These are phyloP conservation scores for Drosophila birchii DNA, from an alignment of 2,888 invertebrate genomes.

Conservation along the genomic window DNA sequence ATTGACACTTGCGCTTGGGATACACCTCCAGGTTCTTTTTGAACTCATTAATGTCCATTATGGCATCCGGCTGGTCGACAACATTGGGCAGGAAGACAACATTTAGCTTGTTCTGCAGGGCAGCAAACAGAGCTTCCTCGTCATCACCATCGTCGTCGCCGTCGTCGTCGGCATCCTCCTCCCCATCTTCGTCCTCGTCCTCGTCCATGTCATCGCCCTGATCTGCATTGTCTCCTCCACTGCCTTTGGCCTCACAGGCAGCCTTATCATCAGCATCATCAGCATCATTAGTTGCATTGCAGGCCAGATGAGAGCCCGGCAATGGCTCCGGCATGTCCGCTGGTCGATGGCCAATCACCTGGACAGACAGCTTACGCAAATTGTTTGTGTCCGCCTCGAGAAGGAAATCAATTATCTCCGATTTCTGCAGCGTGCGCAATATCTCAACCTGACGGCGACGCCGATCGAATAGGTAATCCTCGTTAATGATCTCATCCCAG, in stretches of 20 bases:
- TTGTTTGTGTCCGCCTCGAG: conserved; percentile 79
- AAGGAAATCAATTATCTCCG: conserved; percentile 81
- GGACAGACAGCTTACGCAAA: conserved; percentile 83
- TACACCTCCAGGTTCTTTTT: conserved; percentile 79
- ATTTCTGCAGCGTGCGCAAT: conserved; percentile 74
- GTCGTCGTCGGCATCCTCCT: conserved; percentile 5
- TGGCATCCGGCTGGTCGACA: conserved; percentile 75
- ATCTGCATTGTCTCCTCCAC: not conserved
- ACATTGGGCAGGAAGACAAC: conserved; percentile 74
- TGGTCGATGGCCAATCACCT: conserved; percentile 78
- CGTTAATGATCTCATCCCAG: conserved; percentile 91
- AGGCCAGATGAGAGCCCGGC: conserved; percentile 3
- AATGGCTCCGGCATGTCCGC: conserved; percentile 24
- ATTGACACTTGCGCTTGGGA: conserved; percentile 73
- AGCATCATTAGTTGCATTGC: not conserved
- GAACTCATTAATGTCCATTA: conserved; percentile 78
- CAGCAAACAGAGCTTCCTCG: conserved; percentile 60
- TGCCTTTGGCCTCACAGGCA: not conserved
- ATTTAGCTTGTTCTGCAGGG: conserved; percentile 73
- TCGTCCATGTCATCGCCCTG: conserved; percentile 6
- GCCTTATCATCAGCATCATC: conserved; percentile 5
- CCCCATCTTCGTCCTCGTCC: conserved; percentile 16
- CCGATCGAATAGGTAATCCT: conserved; percentile 92
- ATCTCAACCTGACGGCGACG: conserved; percentile 88
- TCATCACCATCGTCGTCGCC: conserved; percentile 13